Percentiles rank a stretch among this genome's conserved stretches.
Conservation (phyloP, 1,140 invertebrate genomes). For the Coptotermes formosanus region DNA sequence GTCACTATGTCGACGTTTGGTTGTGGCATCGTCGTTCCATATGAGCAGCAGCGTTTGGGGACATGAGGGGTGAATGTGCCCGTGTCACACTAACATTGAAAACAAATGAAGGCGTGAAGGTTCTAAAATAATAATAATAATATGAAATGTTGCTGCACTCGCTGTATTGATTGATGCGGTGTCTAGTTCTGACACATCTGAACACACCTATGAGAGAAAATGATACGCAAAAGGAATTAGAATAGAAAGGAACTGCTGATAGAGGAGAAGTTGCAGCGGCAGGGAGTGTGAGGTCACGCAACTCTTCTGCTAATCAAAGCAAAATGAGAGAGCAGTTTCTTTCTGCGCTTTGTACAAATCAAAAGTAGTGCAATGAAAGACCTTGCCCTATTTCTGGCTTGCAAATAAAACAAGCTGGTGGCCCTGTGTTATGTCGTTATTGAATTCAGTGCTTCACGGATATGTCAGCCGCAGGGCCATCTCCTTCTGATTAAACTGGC, state of each 20-base stretch:
- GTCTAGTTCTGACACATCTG: neutral
- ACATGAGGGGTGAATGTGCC: neutral
- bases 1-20: neutral
- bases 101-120: neutral
- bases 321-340: conserved; percentile 12
- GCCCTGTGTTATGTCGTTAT: neutral
- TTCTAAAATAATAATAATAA: neutral
- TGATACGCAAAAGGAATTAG: neutral
- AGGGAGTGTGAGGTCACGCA: neutral
- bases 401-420: neutral
- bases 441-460: neutral
- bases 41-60: neutral
- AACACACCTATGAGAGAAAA: neutral
- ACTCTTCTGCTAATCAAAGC: conserved; percentile 1
- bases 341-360: neutral
- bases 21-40: neutral
- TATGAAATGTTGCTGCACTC: neutral
- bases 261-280: neutral
- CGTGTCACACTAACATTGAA: neutral
- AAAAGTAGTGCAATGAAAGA: neutral
- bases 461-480: neutral
- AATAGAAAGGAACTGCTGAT: neutral
- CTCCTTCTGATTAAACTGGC: neutral
- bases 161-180: neutral
- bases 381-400: neutral